Evolutionary conservation across 2,888 invertebrate species (phyloP), one percentile per base, ranked within the genome.

Genomic region (Drosophila picticornis): DNA sequence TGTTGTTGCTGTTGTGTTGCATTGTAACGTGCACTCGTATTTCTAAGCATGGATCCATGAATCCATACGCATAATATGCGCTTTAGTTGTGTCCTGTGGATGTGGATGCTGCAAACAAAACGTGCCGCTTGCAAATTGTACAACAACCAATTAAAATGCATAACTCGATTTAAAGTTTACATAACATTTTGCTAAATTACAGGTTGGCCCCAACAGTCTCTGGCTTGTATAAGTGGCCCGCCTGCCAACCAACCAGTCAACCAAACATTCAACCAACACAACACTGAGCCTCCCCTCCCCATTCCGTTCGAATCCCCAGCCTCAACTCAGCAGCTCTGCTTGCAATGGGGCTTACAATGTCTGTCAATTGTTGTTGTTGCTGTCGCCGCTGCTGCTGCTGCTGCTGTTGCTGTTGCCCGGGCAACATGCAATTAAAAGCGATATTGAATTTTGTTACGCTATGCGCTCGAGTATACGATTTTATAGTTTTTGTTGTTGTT

Each of bases 91-190:
- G 51, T 51, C 55, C 58, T 69, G 66, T 52, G 57, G 40, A 29
- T 56, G 50, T 81, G 77, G 82, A 84, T 90, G 73, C 80, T 88
- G 84, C 88, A 87, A 89, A 89, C 88, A 89, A 87, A 88, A 89
- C 90, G 90, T 89, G 90, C 80, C 80, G 85, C 88, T 85, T 84
- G 78, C 75, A 77, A 87, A 88, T 90, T 90, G 86, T 86, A 83
- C 88, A 87, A 87, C 86, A 87, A 88, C 87, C 90, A 88, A 88
- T 88, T 88, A 90, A 88, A 88, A 90, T 88, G 87, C 90, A 90
- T 88, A 88, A 90, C 87, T 88, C 84, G 87, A 89, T 88, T 88
- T 90, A 90, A 90, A 89, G 90, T 90, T 87, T 87, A 87, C 88
- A 87, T 88, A 90, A 87, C 86, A 88, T 87, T 88, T 90, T 90